These are phyloP conservation scores for Azorinus chamasolen DNA, from an alignment of 2,888 invertebrate genomes.

Conservation along the genomic window DNA sequence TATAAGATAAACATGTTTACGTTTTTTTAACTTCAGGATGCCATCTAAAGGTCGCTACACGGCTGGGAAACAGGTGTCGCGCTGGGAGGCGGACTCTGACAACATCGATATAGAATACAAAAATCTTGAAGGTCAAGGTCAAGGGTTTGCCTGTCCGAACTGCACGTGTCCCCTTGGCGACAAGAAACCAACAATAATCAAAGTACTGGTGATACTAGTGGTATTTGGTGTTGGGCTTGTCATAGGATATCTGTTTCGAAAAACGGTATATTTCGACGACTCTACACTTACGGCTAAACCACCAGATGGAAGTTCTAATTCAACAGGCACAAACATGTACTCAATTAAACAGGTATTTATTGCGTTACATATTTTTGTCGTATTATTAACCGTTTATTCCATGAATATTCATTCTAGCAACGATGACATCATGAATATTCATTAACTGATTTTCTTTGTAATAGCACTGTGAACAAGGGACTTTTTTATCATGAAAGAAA, in stretches of 20 bases:
- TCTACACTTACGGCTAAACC: conserved; percentile 2
- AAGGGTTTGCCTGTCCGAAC: conserved; percentile 26
- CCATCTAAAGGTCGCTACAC: conserved; percentile 80
- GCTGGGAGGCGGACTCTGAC: conserved; percentile 83
- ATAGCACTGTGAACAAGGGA: too few species aligned
- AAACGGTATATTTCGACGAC: conserved; percentile 39
- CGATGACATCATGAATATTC: too few species aligned
- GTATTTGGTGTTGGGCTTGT: conserved; percentile 78
- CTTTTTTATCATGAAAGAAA: too few species aligned
- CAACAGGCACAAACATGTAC: conserved; percentile 33
- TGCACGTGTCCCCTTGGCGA: conserved; percentile 70
- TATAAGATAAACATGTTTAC: too few species aligned
- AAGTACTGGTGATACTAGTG: conserved; percentile 72
- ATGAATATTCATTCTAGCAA: too few species aligned
- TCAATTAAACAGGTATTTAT: conserved; percentile 48
- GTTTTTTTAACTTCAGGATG: conserved; percentile 75
- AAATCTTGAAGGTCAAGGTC: conserved; percentile 75
- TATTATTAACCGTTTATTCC: too few species aligned
- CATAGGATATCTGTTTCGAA: conserved; percentile 76
- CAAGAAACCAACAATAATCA: conserved; percentile 74
- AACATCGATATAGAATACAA: conserved; percentile 83
- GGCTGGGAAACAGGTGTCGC: conserved; percentile 80
- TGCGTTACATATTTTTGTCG: too few species aligned
- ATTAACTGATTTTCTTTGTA: too few species aligned
- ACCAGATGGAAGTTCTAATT: background rate